Percentiles rank a stretch among this genome's conserved stretches.
Conservation (phyloP, 2,113 vertebrate genomes). For the Globicephala melas region DNA sequence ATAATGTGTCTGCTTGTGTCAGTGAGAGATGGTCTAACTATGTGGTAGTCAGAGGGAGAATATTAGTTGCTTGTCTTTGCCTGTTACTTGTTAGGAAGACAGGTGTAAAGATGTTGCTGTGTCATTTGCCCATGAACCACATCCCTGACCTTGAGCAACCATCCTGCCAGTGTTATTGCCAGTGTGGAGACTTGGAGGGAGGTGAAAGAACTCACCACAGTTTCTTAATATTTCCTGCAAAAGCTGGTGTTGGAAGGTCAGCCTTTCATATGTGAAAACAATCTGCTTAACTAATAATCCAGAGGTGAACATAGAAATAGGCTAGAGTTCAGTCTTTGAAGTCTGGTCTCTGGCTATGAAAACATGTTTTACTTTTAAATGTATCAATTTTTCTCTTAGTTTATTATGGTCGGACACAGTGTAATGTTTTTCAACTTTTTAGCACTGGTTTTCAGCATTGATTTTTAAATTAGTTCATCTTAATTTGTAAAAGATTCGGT, state of each 20-base stretch:
- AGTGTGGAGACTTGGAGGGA: neutral
- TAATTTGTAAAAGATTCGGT: neutral
- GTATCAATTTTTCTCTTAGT: neutral
- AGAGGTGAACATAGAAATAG: neutral
- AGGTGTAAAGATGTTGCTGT: fast-evolving
- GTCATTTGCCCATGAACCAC: neutral
- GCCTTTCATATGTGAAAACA: neutral
- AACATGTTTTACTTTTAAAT: neutral
- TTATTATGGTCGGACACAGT: neutral
- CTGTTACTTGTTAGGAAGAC: neutral
- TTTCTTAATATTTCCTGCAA: neutral
- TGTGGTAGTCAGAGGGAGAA: neutral
- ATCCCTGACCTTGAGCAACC: neutral
- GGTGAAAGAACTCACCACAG: neutral
- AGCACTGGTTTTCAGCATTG: neutral
- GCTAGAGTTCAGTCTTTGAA: neutral
- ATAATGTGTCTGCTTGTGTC: neutral
- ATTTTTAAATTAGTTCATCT: slow-evolving; percentile 33
- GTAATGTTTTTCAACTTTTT: neutral
- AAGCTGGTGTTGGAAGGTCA: neutral
- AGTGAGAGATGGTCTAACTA: neutral
- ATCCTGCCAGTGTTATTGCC: neutral
- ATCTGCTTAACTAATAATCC: neutral
- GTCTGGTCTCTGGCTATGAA: neutral
- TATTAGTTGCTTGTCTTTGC: neutral